phyloP scores from a whole-genome alignment of 1,140 invertebrate species.

The Mercenaria mercenaria region DNA sequence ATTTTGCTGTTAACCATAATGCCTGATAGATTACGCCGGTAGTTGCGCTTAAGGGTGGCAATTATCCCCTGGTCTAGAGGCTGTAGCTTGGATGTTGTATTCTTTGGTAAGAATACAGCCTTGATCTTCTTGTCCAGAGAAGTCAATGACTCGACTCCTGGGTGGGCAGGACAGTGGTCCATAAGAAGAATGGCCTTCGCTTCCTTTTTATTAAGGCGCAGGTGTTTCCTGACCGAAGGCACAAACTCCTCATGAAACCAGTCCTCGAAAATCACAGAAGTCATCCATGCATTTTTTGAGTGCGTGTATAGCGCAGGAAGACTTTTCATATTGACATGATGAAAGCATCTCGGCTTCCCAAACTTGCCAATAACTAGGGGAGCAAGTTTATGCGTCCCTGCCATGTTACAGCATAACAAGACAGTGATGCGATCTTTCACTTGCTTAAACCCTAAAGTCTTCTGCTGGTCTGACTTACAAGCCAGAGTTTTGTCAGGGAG shows the following conservation, averaged over 20 bases:
- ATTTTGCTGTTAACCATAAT: neutral
- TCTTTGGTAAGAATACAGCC: neutral
- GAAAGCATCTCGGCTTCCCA: slow-evolving; percentile 8
- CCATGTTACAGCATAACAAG: neutral
- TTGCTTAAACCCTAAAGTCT: neutral
- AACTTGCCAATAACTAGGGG: slow-evolving; percentile 20
- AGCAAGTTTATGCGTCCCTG: neutral
- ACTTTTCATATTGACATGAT: neutral
- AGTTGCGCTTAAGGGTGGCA: neutral
- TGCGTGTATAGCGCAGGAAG: neutral
- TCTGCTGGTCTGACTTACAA: neutral
- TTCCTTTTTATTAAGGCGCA: neutral
- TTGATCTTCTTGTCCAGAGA: slow-evolving; percentile 45
- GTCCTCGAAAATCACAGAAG: neutral
- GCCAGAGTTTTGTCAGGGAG: neutral
- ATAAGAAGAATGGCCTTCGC: slow-evolving; percentile 19
- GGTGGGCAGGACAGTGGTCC: slow-evolving; percentile 59
- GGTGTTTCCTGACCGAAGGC: neutral
- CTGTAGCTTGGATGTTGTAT: slow-evolving; percentile 23
- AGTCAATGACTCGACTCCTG: neutral
- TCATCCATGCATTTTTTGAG: slow-evolving; percentile 67
- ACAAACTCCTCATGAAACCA: slow-evolving; percentile 10
- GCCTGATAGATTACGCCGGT: neutral
- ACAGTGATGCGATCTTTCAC: neutral
- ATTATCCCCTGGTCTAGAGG: slow-evolving; percentile 37